phyloP scores from a whole-genome alignment of 2,888 invertebrate species.

The Limnephilus rhombicus region DNA sequence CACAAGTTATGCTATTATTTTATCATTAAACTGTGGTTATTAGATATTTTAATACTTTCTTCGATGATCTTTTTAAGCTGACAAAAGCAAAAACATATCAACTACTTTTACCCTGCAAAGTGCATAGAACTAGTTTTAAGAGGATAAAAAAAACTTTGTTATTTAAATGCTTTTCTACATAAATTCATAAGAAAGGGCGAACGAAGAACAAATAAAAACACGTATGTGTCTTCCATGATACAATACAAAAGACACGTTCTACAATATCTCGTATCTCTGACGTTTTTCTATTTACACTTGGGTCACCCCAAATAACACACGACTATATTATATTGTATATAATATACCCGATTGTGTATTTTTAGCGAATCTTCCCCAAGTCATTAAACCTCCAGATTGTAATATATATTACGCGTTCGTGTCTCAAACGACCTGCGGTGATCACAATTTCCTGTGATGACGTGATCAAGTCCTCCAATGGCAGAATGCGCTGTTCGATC shows the following conservation, averaged over 20 bases:
- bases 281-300: not conserved
- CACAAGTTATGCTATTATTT: too few relatives aligned
- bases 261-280: not conserved
- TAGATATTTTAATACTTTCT: too few relatives aligned
- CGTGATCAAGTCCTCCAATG: slow-evolving; percentile 45
- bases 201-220: not conserved
- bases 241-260: not conserved
- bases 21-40: too few relatives aligned
- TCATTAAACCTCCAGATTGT: not conserved
- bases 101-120: not conserved
- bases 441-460: slow-evolving; percentile 14
- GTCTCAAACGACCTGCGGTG: slow-evolving; percentile 3
- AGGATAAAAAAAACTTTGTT: not conserved
- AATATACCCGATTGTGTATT: slow-evolving; percentile 30
- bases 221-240: not conserved
- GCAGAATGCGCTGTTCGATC: slow-evolving; percentile 15
- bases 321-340: not conserved
- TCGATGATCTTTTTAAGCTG: too few relatives aligned
- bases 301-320: not conserved
- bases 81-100: too few relatives aligned
- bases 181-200: not conserved
- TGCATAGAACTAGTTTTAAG: not conserved
- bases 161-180: not conserved
- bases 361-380: slow-evolving; percentile 17
- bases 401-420: slow-evolving; percentile 24